phyloP scores from a whole-genome alignment of 2,797 vertebrate species.

The Chrosomus eos region DNA sequence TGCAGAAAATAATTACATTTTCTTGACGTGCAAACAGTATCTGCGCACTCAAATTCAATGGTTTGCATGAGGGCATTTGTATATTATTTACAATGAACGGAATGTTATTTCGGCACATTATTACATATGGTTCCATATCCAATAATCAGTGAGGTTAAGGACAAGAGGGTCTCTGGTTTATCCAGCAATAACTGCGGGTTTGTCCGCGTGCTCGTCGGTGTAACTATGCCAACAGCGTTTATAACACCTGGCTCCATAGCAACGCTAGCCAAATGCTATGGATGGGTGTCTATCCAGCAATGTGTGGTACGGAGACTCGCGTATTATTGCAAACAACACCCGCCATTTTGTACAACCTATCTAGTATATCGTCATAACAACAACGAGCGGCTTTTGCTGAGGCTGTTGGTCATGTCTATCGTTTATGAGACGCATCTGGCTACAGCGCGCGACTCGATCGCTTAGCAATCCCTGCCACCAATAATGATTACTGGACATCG shows the following conservation, averaged over 20 bases:
- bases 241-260: conserved; percentile 57
- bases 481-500: conserved; percentile 71
- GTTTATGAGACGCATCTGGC: conserved; percentile 60
- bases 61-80: not conserved
- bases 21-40: not conserved
- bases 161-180: not conserved
- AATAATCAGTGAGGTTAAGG: not conserved
- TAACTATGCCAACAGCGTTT: conserved; percentile 63
- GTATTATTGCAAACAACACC: conserved; percentile 75
- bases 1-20: not conserved
- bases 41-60: not conserved
- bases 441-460: conserved; percentile 58
- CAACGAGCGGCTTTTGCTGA: conserved; percentile 78
- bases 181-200: not conserved
- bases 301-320: conserved; percentile 61
- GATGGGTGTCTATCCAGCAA: conserved; percentile 36
- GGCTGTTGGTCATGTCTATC: conserved; percentile 63
- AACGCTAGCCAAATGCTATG: conserved; percentile 48
- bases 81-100: not conserved
- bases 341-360: conserved; percentile 85
- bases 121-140: not conserved
- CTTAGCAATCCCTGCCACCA: conserved; percentile 65
- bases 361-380: conserved; percentile 87
- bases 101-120: not conserved
- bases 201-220: conserved; percentile 32